phyloP scores from a whole-genome alignment of 2,797 vertebrate genomes.

The Schizopygopsis pylzovi region DNA sequence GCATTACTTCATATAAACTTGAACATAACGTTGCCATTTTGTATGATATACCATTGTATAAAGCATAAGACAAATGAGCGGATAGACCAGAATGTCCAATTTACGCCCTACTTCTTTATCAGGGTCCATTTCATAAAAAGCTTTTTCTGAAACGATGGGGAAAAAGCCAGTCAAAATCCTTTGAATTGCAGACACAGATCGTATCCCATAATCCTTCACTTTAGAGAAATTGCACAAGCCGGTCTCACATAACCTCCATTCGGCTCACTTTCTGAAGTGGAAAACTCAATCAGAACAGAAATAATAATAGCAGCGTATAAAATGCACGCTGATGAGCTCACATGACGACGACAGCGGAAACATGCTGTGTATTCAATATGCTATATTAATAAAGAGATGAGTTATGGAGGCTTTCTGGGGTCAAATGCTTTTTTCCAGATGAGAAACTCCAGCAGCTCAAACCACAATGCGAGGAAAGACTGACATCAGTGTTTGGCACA shows the following conservation, averaged over 20 bases:
- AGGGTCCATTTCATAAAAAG: slow-evolving; percentile 35
- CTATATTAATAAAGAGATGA: slow-evolving; percentile 71
- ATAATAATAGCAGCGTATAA: slow-evolving; percentile 68
- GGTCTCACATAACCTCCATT: slow-evolving; percentile 68
- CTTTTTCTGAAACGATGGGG: slow-evolving; percentile 51
- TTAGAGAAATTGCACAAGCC: slow-evolving; percentile 64
- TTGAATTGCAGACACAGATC: slow-evolving; percentile 62
- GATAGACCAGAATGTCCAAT: background rate
- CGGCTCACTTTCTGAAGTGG: slow-evolving; percentile 67
- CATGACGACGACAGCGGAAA: background rate
- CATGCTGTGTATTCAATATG: slow-evolving; percentile 71
- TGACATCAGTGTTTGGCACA: slow-evolving; percentile 26
- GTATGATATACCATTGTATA: background rate
- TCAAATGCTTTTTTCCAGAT: slow-evolving; percentile 70
- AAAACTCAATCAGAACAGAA: slow-evolving; percentile 69
- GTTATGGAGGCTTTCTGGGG: slow-evolving; percentile 70
- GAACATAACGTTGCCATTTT: background rate
- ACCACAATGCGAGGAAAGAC: slow-evolving; percentile 28
- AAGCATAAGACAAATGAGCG: background rate
- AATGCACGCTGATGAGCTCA: slow-evolving; percentile 54
- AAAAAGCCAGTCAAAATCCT: slow-evolving; percentile 61
- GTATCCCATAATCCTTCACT: slow-evolving; percentile 66
- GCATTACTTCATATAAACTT: background rate
- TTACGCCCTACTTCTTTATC: slow-evolving; percentile 10
- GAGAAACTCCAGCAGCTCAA: slow-evolving; percentile 19